A percentile compares a stretch with the other conserved stretches of the same genome.
phyloP scores from a whole-genome alignment of 2,797 vertebrate genomes.

The Cyprinella venusta region DNA sequence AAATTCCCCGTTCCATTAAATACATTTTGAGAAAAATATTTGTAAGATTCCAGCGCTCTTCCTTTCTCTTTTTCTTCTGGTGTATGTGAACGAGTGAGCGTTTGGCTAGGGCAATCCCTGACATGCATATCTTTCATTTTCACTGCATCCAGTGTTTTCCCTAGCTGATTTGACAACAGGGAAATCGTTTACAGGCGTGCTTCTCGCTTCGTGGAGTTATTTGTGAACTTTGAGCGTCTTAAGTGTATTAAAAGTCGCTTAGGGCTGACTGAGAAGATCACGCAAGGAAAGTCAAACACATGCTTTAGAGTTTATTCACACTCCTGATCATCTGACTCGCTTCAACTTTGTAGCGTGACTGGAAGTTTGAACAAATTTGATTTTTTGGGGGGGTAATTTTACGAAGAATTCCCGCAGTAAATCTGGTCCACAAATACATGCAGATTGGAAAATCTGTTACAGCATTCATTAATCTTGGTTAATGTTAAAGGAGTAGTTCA shows the following conservation, averaged over 20 bases:
- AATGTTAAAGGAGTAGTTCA: too few species aligned
- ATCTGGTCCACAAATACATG: neutral
- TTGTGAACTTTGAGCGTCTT: neutral
- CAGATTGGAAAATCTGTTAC: neutral
- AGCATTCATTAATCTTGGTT: neutral
- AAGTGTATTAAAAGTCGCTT: neutral
- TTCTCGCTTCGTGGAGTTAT: neutral
- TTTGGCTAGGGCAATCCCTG: neutral
- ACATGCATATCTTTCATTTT: neutral
- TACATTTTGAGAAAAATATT: slow-evolving; percentile 65
- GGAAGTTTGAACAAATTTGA: neutral
- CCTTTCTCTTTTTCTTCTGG: neutral
- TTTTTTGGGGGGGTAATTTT: neutral
- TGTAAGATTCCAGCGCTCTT: neutral
- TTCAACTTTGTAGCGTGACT: too few species aligned
- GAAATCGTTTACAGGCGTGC: neutral
- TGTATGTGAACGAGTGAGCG: neutral
- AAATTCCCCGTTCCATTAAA: slow-evolving; percentile 80
- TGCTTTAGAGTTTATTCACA: neutral
- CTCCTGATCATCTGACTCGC: neutral
- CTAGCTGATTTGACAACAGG: neutral
- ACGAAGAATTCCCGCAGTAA: too few species aligned
- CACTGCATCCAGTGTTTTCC: slow-evolving; percentile 3
- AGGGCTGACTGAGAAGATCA: neutral
- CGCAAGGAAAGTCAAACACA: neutral